Conservation (phyloP, 2,888 invertebrate genomes). For the Sarcophaga variegata region DNA sequence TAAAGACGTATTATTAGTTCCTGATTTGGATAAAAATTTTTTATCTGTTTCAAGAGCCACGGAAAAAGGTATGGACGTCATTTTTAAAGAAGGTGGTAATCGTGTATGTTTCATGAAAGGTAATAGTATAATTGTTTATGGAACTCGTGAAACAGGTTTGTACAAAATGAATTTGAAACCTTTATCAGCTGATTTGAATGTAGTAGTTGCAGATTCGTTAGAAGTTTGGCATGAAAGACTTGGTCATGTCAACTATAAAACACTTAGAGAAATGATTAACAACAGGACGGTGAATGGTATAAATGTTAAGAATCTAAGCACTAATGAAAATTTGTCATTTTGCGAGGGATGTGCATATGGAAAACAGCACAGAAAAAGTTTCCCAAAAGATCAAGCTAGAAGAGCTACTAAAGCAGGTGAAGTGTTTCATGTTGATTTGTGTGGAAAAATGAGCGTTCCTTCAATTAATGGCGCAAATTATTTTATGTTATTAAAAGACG, state of each 20-base stretch:
- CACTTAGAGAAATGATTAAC: slow-evolving; percentile 20
- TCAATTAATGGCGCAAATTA: slow-evolving; percentile 70
- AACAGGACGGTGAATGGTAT: neutral
- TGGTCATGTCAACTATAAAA: slow-evolving; percentile 34
- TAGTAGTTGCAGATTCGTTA: slow-evolving; percentile 10
- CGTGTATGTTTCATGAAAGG: slow-evolving; percentile 61
- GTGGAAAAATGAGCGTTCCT: slow-evolving; percentile 65
- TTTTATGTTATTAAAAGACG: slow-evolving; percentile 70
- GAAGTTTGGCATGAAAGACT: slow-evolving; percentile 22
- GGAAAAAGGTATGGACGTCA: slow-evolving; percentile 54
- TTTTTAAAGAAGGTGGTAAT: slow-evolving; percentile 56
- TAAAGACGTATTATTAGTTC: slow-evolving; percentile 61
- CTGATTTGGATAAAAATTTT: slow-evolving; percentile 54
- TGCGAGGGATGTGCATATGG: neutral
- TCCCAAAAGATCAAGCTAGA: neutral
- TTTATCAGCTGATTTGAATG: slow-evolving; percentile 46
- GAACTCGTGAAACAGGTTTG: slow-evolving; percentile 53
- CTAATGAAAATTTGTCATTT: neutral
- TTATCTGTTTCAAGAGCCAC: slow-evolving; percentile 56
- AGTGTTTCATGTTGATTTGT: slow-evolving; percentile 69
- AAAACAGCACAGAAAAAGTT: neutral
- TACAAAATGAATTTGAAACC: slow-evolving; percentile 64
- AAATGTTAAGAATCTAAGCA: neutral
- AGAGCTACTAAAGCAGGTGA: slow-evolving; percentile 41
- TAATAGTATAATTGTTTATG: slow-evolving; percentile 50